Evolutionary conservation across 2,113 vertebrate genomes (phyloP).

Genomic region (Damaliscus lunatus): DNA sequence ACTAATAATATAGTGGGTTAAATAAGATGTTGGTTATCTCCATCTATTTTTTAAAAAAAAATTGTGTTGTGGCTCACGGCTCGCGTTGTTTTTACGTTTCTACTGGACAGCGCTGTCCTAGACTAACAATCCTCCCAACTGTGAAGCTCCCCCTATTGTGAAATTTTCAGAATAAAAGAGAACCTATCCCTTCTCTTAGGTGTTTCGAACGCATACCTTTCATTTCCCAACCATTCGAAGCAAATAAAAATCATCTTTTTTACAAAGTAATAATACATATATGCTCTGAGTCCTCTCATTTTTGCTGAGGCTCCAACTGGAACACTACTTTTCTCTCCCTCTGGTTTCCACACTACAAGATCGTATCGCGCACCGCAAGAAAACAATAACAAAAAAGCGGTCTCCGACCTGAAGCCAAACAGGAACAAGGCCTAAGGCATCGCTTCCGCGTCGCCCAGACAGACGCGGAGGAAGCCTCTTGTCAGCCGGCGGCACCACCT

Average conservation of each 20-base stretch:
- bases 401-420: not conserved
- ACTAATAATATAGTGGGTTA: not conserved
- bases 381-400: not conserved
- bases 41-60: not conserved
- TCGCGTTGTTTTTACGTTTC: too few relatives aligned
- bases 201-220: not conserved
- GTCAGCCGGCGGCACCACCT: fast-evolving
- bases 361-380: not conserved
- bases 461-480: fast-evolving
- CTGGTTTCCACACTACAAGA: not conserved
- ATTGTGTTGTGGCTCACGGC: not conserved
- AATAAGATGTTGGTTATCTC: not conserved
- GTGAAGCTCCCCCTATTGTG: not conserved
- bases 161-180: not conserved
- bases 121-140: not conserved
- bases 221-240: not conserved
- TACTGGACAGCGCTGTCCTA: not conserved
- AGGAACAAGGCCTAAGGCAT: fast-evolving
- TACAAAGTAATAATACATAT: not conserved
- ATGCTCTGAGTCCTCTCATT: not conserved
- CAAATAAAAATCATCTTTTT: not conserved
- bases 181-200: not conserved
- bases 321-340: not conserved
- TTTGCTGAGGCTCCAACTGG: not conserved
- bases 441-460: fast-evolving